Evolutionary conservation across 2,113 vertebrate genomes (phyloP).

Genomic region (Meleagris gallopavo): DNA sequence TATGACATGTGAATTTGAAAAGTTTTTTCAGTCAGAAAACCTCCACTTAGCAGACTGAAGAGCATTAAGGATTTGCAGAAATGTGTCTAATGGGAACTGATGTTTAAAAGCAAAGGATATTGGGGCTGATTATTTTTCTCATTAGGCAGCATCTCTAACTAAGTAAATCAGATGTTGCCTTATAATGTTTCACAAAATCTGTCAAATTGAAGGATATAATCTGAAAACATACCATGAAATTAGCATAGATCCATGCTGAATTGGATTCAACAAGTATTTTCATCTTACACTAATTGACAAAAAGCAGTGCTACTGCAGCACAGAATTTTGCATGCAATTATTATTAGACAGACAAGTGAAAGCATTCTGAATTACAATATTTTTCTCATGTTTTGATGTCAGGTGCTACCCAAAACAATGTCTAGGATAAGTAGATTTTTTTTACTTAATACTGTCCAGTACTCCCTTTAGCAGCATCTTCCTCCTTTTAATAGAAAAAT

Average conservation of each 20-base stretch:
- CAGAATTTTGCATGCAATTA: constrained; percentile 8
- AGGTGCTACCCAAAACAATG: neutral
- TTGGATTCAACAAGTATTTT: constrained; percentile 20
- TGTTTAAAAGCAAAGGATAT: constrained; percentile 51
- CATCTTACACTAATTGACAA: constrained; percentile 28
- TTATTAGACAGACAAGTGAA: neutral
- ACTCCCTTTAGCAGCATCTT: neutral
- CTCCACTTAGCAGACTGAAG: constrained; percentile 29
- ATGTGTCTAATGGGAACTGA: constrained; percentile 36
- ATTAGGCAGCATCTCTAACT: constrained; percentile 22
- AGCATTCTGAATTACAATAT: neutral
- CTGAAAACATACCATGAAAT: constrained; percentile 48
- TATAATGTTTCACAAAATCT: constrained; percentile 23
- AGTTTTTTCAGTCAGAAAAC: constrained; percentile 44
- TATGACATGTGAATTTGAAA: neutral
- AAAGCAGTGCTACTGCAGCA: neutral
- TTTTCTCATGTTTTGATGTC: neutral
- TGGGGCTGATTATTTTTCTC: constrained; percentile 53
- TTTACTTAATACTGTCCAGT: neutral
- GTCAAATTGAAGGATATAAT: constrained; percentile 15
- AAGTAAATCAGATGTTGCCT: constrained; percentile 32
- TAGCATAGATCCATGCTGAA: constrained; percentile 6
- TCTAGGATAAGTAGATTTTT: neutral
- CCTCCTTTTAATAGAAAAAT: neutral
- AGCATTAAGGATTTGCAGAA: constrained; percentile 19